Evolutionary conservation across 92 coral and sea anemone genomes (phyloP).

Genomic region (Zoanthus sansibaricus): DNA sequence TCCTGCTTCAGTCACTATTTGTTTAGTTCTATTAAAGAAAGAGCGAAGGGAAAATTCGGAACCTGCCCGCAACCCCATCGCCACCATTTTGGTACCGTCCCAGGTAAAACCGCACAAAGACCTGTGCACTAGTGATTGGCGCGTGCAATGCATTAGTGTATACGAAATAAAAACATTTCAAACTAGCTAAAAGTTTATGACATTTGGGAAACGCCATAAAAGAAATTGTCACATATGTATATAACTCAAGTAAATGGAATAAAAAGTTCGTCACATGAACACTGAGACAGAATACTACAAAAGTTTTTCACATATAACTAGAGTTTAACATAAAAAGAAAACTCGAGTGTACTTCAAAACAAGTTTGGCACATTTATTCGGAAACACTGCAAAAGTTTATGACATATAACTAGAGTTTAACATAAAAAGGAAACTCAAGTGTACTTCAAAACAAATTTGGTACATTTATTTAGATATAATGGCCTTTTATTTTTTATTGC

Average conservation of each 20-base stretch:
- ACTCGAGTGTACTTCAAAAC: neutral
- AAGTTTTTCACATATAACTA: constrained; percentile 33
- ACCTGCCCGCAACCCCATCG: constrained; percentile 61
- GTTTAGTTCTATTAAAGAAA: constrained; percentile 62
- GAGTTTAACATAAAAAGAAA: neutral
- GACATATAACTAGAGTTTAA: constrained; percentile 27
- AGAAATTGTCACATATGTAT: neutral
- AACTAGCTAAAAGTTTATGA: neutral
- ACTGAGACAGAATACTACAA: neutral
- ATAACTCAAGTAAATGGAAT: constrained; percentile 25
- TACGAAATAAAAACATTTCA: constrained; percentile 24
- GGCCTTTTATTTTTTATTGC: constrained; percentile 1
- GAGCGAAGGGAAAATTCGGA: constrained; percentile 59
- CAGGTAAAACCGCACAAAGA: constrained; percentile 12
- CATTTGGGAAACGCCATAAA: neutral
- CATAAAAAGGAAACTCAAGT: neutral
- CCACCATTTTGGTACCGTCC: constrained; percentile 57
- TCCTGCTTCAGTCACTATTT: constrained; percentile 67
- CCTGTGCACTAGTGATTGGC: constrained; percentile 35
- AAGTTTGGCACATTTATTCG: too few relatives aligned
- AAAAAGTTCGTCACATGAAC: neutral
- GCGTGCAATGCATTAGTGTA: constrained; percentile 61
- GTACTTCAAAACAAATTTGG: too few relatives aligned
- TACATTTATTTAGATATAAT: constrained; percentile 13
- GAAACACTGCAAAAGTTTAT: constrained; percentile 32